Evolutionary conservation across 2,888 invertebrate species (phyloP), one percentile per base, ranked within the genome.

Genomic region (Andrena fulva): DNA sequence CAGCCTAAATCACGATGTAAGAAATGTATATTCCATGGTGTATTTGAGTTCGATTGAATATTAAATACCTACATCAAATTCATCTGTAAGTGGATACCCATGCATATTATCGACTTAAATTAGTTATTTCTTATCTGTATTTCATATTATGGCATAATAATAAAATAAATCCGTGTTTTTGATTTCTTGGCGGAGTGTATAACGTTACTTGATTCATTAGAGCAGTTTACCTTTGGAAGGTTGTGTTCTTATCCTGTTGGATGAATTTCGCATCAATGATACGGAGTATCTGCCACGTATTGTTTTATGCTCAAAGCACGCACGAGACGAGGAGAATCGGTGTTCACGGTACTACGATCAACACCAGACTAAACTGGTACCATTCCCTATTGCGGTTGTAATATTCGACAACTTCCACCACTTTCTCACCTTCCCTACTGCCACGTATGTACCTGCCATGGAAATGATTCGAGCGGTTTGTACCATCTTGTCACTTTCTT

Each of bases 391-490:
- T 90, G 89, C 89, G 85, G 90, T 90, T 90, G 90, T 92, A 93
- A 92, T 92, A 93, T 93, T 93, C 93, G 92, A 92, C 92, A 93
- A 90, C 88, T 87, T 91, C 93, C 93, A 92, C 93, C 92, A 91
- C 92, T 88, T 86, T 85, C 86, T 82, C 79, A 35, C 76, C 77
- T 81, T 79, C 79, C 84, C 83, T 82, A 84, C 79, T 81, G 64
- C 80, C 54, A 24, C 50, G 73, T 68, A 80, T 48, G 73, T 68
- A 80, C 35, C 63, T 70, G 71, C 59, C 81, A 85, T 77, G 83
- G 64, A 80, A 85, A 77, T 75, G 24, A 77, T 71, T 24, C 42
- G 20, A 20, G 29, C 74, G 54, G 56, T 24, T 20, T 50, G 48
- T 64, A 33, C 54, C 68, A 54, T 71, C 72, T 42, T 64, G 31